Conservation (phyloP, 1,140 invertebrate species). For the Drosophila rufa region DNA sequence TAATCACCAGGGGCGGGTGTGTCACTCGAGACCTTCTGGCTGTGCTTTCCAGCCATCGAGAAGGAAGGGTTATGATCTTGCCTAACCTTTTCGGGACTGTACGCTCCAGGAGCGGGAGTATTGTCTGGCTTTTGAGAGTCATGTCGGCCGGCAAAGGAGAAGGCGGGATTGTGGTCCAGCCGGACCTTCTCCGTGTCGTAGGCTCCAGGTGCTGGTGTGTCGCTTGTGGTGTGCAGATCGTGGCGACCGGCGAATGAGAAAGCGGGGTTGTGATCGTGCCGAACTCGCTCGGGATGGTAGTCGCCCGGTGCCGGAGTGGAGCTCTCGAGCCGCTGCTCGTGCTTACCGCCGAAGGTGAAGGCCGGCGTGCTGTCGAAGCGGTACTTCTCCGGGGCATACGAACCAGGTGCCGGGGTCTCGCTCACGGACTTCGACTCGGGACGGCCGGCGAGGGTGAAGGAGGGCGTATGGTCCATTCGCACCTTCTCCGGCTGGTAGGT, state of each 20-base stretch:
- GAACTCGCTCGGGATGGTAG: slow-evolving; percentile 90
- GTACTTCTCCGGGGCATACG: slow-evolving; percentile 88
- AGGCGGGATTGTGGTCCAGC: slow-evolving; percentile 87
- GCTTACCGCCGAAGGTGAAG: slow-evolving; percentile 86
- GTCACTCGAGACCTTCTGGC: slow-evolving; percentile 87
- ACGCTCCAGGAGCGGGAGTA: slow-evolving; percentile 88
- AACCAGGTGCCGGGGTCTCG: slow-evolving; percentile 87
- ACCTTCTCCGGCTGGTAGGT: slow-evolving; percentile 89
- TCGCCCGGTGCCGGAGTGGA: slow-evolving; percentile 91
- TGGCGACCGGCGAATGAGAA: slow-evolving; percentile 87
- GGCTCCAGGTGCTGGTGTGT: slow-evolving; percentile 86
- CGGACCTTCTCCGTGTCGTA: slow-evolving; percentile 88
- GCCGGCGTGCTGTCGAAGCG: slow-evolving; percentile 87
- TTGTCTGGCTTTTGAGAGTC: slow-evolving; percentile 83
- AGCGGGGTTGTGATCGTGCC: slow-evolving; percentile 86
- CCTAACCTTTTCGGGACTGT: slow-evolving; percentile 87
- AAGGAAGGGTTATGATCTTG: slow-evolving; percentile 87
- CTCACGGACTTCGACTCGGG: slow-evolving; percentile 86
- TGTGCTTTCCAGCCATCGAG: slow-evolving; percentile 85
- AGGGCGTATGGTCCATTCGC: slow-evolving; percentile 87
- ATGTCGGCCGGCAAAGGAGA: slow-evolving; percentile 86
- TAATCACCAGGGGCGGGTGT: slow-evolving; percentile 92
- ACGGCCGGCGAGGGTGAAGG: slow-evolving; percentile 87
- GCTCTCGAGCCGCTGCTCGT: slow-evolving; percentile 87
- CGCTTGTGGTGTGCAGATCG: slow-evolving; percentile 83